These are phyloP conservation scores for Hyperoplus immaculatus DNA, from an alignment of 2,797 vertebrate species.

Conservation along the genomic window DNA sequence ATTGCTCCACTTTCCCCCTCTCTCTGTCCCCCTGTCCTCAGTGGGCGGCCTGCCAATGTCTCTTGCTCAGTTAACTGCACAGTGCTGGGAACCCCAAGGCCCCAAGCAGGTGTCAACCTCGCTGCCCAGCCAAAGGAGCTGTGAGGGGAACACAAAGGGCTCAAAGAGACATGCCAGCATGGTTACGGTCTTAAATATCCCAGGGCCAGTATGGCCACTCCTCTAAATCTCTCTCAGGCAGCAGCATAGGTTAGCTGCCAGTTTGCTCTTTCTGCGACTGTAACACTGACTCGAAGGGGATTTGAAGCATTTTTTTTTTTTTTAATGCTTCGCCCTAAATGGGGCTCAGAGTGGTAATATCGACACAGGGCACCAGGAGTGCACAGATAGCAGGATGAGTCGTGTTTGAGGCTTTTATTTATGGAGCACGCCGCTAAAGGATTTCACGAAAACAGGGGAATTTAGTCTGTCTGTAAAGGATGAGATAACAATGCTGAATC, in stretches of 20 bases:
- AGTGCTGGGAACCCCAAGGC: conserved; percentile 77
- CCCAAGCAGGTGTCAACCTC: conserved; percentile 83
- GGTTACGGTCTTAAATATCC: conserved; percentile 81
- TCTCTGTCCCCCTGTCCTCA: conserved; percentile 48
- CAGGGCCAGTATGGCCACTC: conserved; percentile 64
- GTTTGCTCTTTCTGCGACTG: conserved; percentile 66
- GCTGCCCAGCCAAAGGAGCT: conserved; percentile 71
- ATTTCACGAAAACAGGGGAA: conserved; percentile 8
- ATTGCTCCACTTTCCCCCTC: conserved; percentile 50
- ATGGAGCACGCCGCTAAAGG: conserved; percentile 4
- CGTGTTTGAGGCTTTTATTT: conserved; percentile 48
- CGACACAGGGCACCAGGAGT: conserved; percentile 45
- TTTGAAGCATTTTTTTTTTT: conserved; percentile 55
- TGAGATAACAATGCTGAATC: no score
- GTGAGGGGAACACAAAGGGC: conserved; percentile 77
- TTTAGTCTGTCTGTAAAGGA: neutral
- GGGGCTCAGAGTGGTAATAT: conserved; percentile 36
- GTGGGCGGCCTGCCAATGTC: conserved; percentile 70
- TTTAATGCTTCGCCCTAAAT: conserved; percentile 49
- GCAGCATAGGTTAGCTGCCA: conserved; percentile 68
- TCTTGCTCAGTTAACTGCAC: conserved; percentile 69
- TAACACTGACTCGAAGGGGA: conserved; percentile 56
- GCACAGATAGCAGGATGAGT: conserved; percentile 28
- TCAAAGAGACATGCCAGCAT: conserved; percentile 83
- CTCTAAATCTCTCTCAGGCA: conserved; percentile 72